Evolutionary conservation across 1,140 invertebrate species (phyloP).

Genomic region (Drosophila teissieri): DNA sequence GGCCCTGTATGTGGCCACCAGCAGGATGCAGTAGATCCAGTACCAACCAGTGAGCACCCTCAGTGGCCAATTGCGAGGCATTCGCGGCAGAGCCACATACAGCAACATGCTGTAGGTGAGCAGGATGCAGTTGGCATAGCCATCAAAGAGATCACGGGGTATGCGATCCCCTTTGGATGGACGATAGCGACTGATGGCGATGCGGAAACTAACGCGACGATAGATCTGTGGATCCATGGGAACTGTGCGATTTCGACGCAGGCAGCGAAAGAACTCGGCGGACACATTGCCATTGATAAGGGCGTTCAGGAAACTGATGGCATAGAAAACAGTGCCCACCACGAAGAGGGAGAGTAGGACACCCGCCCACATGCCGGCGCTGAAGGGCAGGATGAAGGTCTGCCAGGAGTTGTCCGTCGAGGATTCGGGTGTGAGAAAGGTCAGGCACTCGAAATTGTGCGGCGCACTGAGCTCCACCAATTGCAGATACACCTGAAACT

Average conservation of each 20-base stretch:
- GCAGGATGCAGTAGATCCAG: conserved; percentile 92
- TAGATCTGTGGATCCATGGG: conserved; percentile 7
- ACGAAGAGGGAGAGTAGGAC: conserved; percentile 74
- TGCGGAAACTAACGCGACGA: conserved; percentile 55
- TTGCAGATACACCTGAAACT: conserved; percentile 88
- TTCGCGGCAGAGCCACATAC: conserved; percentile 90
- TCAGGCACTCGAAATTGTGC: conserved; percentile 92
- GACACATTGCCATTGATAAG: conserved; percentile 16
- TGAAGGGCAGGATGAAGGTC: conserved; percentile 92
- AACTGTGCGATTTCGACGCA: conserved; percentile 9
- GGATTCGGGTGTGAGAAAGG: conserved; percentile 92
- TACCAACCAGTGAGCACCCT: conserved; percentile 92
- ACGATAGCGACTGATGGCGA: conserved; percentile 52
- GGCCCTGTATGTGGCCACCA: conserved; percentile 91
- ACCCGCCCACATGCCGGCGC: conserved; percentile 75
- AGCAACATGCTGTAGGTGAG: conserved; percentile 92
- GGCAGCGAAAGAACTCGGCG: conserved; percentile 45
- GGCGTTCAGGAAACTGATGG: conserved; percentile 72
- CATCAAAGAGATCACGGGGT: conserved; percentile 87
- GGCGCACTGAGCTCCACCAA: conserved; percentile 91
- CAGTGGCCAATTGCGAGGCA: conserved; percentile 91
- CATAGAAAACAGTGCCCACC: conserved; percentile 72
- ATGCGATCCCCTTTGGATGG: neutral
- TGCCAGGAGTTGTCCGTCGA: conserved; percentile 92
- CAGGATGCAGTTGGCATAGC: conserved; percentile 89